Percentiles rank a stretch among this genome's conserved stretches.
Evolutionary conservation across 2,888 invertebrate species (phyloP).

Genomic region (Nomada ruficornis): DNA sequence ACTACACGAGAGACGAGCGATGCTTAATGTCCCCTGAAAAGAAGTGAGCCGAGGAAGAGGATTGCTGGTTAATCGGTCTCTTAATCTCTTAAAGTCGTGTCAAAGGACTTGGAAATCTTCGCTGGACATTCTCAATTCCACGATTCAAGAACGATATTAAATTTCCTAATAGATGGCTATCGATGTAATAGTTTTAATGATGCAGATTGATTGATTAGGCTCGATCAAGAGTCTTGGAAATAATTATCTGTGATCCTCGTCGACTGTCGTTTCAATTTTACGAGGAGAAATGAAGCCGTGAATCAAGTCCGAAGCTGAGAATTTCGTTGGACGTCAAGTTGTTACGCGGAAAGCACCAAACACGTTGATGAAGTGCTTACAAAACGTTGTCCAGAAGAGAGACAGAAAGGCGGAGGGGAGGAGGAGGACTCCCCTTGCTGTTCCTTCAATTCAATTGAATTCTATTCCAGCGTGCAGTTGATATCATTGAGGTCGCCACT

Average conservation of each 20-base stretch:
- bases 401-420: constrained; percentile 60
- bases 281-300: background rate
- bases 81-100: constrained; percentile 3
- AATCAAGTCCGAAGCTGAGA: constrained; percentile 19
- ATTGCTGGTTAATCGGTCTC: background rate
- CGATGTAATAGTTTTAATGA: background rate
- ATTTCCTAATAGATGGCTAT: background rate
- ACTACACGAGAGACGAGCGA: background rate
- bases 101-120: background rate
- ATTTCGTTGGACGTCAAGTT: constrained; percentile 41
- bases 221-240: background rate
- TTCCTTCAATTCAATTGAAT: constrained; percentile 84
- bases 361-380: constrained; percentile 72
- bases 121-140: too few relatives aligned
- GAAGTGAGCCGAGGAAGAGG: constrained; percentile 15
- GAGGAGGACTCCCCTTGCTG: constrained; percentile 76
- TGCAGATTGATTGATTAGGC: background rate
- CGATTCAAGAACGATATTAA: background rate
- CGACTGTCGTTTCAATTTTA: background rate
- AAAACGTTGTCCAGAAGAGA: constrained; percentile 75
- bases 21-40: constrained; percentile 37
- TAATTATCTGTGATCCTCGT: background rate
- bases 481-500: constrained; percentile 84
- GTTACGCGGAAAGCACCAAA: constrained; percentile 66
- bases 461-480: constrained; percentile 84